Evolutionary conservation across 2,113 vertebrate genomes (phyloP).

Genomic region (Leiothrix lutea): DNA sequence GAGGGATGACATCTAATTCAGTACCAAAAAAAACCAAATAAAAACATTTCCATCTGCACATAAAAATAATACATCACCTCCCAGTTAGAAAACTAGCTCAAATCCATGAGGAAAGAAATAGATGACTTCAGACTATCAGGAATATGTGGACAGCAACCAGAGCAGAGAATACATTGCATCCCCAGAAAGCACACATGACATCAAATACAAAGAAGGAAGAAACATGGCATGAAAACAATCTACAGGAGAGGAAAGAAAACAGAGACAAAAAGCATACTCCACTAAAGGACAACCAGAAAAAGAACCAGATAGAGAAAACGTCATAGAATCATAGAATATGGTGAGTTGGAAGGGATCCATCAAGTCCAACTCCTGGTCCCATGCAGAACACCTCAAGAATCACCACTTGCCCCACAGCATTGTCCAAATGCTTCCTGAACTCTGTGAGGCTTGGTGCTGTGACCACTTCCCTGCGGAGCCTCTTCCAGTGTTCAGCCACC

Average conservation of each 20-base stretch:
- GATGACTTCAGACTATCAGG: neutral
- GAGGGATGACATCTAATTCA: neutral
- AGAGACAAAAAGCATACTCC: neutral
- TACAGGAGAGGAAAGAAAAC: neutral
- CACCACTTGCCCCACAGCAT: neutral
- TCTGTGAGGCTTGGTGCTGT: neutral
- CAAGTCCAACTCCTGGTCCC: accelerated
- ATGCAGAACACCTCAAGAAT: neutral
- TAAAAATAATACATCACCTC: neutral
- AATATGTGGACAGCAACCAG: neutral
- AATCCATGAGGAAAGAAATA: neutral
- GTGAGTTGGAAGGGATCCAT: neutral
- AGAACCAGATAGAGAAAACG: neutral
- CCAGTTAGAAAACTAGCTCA: neutral
- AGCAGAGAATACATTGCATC: neutral
- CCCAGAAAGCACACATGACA: neutral
- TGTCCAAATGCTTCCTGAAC: neutral
- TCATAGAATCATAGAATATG: neutral
- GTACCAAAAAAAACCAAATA: neutral
- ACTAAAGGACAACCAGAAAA: neutral
- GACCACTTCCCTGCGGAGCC: neutral
- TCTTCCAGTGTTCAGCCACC: neutral
- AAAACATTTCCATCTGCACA: neutral
- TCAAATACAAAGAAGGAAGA: neutral
- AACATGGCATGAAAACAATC: neutral